These are phyloP conservation scores for Apeltes quadracus DNA, from an alignment of 2,113 vertebrate species.

Conservation along the genomic window DNA sequence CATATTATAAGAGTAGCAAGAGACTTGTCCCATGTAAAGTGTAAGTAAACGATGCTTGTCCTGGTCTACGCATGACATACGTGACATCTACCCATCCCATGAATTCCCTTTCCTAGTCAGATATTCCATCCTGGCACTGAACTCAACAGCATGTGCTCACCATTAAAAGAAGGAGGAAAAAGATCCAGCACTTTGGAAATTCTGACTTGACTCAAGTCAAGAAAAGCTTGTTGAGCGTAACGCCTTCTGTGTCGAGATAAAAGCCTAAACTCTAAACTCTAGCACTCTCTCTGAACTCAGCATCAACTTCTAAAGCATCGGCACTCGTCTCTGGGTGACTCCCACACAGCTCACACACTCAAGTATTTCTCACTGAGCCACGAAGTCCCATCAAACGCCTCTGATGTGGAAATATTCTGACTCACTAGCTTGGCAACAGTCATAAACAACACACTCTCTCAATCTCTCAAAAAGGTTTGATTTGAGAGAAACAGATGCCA, in stretches of 20 bases:
- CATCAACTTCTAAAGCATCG: background rate
- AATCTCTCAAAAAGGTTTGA: background rate
- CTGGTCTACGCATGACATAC: slow-evolving; percentile 7
- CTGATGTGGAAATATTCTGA: slow-evolving; percentile 32
- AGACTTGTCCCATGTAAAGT: background rate
- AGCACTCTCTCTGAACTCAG: background rate
- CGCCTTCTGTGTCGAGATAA: background rate
- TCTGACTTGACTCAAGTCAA: slow-evolving; percentile 18
- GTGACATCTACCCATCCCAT: slow-evolving; percentile 13
- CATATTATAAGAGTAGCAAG: background rate
- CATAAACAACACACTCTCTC: slow-evolving; percentile 10
- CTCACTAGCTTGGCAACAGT: slow-evolving; percentile 33
- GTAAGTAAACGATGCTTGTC: background rate
- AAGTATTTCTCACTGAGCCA: slow-evolving; percentile 58
- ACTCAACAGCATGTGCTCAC: slow-evolving; percentile 34
- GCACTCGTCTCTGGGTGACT: background rate
- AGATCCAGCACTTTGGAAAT: slow-evolving; percentile 28
- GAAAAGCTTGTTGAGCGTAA: slow-evolving; percentile 13
- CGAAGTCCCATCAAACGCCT: slow-evolving; percentile 42
- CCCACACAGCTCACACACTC: slow-evolving; percentile 7
- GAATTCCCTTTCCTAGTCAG: slow-evolving; percentile 24
- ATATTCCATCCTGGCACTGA: slow-evolving; percentile 51
- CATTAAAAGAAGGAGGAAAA: slow-evolving; percentile 26
- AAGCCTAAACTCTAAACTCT: background rate
- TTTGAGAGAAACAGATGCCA: background rate